These are phyloP conservation scores for Passerina amoena DNA, from an alignment of 2,113 vertebrate species.

Conservation along the genomic window DNA sequence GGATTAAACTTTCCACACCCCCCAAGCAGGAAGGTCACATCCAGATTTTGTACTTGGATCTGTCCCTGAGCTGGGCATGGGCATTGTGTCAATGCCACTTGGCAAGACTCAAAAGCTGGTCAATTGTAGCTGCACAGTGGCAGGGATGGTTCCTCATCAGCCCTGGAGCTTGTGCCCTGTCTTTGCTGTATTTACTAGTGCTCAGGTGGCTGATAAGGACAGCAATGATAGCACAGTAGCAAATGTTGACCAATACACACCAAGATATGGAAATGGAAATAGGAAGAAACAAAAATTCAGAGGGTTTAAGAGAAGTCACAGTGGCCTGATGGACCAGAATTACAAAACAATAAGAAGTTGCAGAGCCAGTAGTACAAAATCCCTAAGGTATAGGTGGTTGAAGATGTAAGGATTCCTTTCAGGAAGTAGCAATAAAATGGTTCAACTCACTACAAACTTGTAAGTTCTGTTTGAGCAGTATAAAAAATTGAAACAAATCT, in stretches of 20 bases:
- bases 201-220: not conserved
- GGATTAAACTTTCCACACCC: not conserved
- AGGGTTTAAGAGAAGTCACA: not conserved
- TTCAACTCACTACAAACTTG: not conserved
- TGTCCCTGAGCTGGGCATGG: not conserved
- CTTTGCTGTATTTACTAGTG: not conserved
- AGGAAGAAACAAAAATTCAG: not conserved
- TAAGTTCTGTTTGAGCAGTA: not conserved
- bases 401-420: not conserved
- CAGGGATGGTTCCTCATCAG: not conserved
- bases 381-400: not conserved
- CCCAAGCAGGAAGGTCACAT: not conserved
- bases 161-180: not conserved
- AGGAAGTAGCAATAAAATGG: not conserved
- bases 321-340: not conserved
- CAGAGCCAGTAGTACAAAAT: not conserved
- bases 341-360: not conserved
- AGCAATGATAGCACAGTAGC: not conserved
- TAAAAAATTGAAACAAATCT: not conserved
- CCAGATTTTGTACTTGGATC: not conserved
- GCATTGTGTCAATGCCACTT: fast-evolving
- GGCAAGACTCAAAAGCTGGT: not conserved
- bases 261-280: not conserved
- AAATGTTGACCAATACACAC: not conserved
- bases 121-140: not conserved